Conservation (phyloP, 2,797 vertebrate genomes). For the Chaetodon trifasciatus region DNA sequence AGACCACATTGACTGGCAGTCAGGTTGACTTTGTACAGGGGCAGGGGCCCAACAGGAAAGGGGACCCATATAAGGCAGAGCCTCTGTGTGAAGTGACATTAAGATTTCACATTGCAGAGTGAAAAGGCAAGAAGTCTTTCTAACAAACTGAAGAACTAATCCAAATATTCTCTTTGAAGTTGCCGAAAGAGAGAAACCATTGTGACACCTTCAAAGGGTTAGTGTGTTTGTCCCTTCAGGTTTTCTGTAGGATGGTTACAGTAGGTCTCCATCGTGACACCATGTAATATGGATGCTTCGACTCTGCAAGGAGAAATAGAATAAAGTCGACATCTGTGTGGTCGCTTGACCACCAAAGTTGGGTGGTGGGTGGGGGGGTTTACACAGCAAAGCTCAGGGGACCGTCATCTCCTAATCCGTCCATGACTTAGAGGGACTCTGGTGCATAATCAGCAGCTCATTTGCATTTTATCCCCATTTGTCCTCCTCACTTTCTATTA, state of each 20-base stretch:
- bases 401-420: conserved; percentile 50
- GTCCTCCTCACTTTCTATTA: conserved; percentile 52
- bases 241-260: conserved; percentile 36
- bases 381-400: conserved; percentile 18
- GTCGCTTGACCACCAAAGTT: conserved; percentile 40
- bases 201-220: conserved; percentile 62
- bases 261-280: conserved; percentile 23
- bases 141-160: conserved; percentile 48
- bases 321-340: conserved; percentile 31
- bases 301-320: conserved; percentile 18
- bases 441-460: conserved; percentile 59
- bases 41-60: background rate
- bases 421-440: conserved; percentile 39
- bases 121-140: conserved; percentile 24
- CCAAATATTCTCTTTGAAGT: conserved; percentile 70
- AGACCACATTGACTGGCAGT: conserved; percentile 5
- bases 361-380: background rate
- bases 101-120: conserved; percentile 51
- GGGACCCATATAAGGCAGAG: background rate
- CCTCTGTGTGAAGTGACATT: conserved; percentile 42
- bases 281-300: background rate
- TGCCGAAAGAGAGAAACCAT: conserved; percentile 49
- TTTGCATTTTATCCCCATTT: conserved; percentile 64
- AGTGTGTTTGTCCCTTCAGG: conserved; percentile 34
- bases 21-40: conserved; percentile 13